Base-by-base conservation (phyloP, 2,113 vertebrate genomes). In the Aspidoscelis tigris region DNA sequence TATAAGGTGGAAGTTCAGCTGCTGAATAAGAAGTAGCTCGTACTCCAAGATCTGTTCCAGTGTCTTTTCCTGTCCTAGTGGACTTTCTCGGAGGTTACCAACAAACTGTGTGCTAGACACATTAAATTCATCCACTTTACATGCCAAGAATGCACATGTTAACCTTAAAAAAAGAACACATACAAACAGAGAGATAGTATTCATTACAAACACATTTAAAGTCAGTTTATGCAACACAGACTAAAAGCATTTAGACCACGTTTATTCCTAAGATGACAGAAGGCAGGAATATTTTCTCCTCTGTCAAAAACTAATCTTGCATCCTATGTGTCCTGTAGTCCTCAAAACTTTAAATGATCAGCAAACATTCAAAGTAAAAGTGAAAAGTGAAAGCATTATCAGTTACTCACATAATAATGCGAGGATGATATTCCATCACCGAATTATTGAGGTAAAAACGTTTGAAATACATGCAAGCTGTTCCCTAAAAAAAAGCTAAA, bases 111-210 rank as follows among this genome's bases (percentile, higher is more conserved):
- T 91, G 90, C 98, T 97, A 88, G 99, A 99, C 14, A 99, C 98
- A 53, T 99, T 99, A 92, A 99, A 99, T 94, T 99, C 98, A 74
- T 99, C 99, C 88, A 99, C 98, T 95, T 99, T 99, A 90, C 99
- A 99, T 53, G 98, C 97, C 87, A 99, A 93, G 94, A 99, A 99
- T 0, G 95, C 96, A 92, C 98, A 98, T 0, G 97, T 99, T 72
- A 99, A 93, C 98, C 99, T 99, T 92, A 16, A 88, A 68, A 20
- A 87, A 5, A 68, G 81, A 76, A 3, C 22, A 44, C 0, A 76
- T 61, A 84, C 47, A 74, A 71, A 84, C 0, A 7, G n/a, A 18
- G 24, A 91, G 18, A 2, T 0, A 82, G 11, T 61, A 43, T 33
- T 33, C 33, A 5, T 82, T 58, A 88, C 14, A n/a, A 74, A 50